Evolutionary conservation across 2,113 vertebrate genomes (phyloP), one percentile per base, ranked within the genome.

Genomic region (Pseudorasbora parva): DNA sequence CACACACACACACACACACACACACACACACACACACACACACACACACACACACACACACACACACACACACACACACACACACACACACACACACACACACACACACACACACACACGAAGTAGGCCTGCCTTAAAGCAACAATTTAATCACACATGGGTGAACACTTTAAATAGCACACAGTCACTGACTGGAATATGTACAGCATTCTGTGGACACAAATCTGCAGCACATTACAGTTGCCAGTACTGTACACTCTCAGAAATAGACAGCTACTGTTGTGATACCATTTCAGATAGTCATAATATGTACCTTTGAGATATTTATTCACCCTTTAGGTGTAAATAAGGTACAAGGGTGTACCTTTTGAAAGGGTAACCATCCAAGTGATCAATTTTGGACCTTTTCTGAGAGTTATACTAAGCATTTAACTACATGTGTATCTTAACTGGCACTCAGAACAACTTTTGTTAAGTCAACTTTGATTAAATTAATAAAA

Each of bases 91-190:
- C 45, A 2, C 41, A 43, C 41, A 43, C 41, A 9, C 41, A 43
- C 15, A 47, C 25, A 62, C 76, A 73, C 33, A 73, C n/a, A 60
- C 76, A 73, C 76, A 59, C 47, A 57, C 86, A 90, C 87, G n/a
- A 78, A 62, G 82, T 23, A 37, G 72, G 82, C 78, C 87, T 83
- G 84, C 56, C 77, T n/a, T 85, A 74, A 27, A 89, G 89, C 87
- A 49, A 84, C 59, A 76, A 43, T 21, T 89, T 11, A 47, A 85
- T 56, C 47, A 85, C 78, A 87, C 81, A 91, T 86, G 75, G 84
- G 66, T 87, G 84, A 78, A 88, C 60, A 81, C 59, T n/a, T 25
- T 12, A 77, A 59, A 68, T 60, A 8, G 68, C 78, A 82, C 81
- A 74, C 87, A 84, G 71, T 82, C 17, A 33, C 47, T 64, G 69